A percentile compares a stretch with the other conserved stretches of the same genome.
These are phyloP conservation scores for Meandrina meandrites DNA, from an alignment of 92 coral and sea anemone genomes.

Conservation along the genomic window DNA sequence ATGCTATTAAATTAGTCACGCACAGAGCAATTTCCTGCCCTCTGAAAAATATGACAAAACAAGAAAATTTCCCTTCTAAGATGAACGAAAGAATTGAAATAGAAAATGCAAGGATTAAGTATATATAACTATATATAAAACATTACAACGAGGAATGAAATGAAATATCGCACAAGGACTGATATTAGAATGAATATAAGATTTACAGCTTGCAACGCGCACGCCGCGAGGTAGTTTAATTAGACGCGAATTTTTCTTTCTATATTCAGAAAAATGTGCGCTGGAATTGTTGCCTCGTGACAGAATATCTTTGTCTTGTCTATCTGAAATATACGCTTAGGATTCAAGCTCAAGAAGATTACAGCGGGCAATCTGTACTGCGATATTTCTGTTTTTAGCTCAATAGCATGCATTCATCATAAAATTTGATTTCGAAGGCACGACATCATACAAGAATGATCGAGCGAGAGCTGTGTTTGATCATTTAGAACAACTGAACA, in stretches of 20 bases:
- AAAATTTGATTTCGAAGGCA: not conserved
- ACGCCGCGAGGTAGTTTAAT: not conserved
- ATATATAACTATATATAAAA: not conserved
- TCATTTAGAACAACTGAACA: not conserved
- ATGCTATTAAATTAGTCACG: constrained; percentile 43
- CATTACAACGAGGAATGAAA: not conserved
- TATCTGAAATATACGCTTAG: not conserved
- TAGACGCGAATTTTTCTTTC: not conserved
- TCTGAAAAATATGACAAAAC: not conserved
- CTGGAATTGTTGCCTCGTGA: not conserved
- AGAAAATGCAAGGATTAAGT: not conserved
- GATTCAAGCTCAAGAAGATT: constrained; percentile 3
- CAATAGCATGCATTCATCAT: not conserved
- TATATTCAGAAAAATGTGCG: not conserved
- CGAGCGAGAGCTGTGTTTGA: not conserved
- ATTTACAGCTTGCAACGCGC: not conserved
- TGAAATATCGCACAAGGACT: not conserved
- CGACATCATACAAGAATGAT: not conserved
- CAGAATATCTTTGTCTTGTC: not conserved
- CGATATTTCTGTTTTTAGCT: not conserved
- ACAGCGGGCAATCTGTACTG: not conserved
- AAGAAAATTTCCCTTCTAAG: not conserved
- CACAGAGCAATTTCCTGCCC: constrained; percentile 21
- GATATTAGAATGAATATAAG: not conserved
- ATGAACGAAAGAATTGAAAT: not conserved